Evolutionary conservation across 2,888 invertebrate genomes (phyloP), one percentile per base, ranked within the genome.

Genomic region (Caenorhabditis panamensis): DNA sequence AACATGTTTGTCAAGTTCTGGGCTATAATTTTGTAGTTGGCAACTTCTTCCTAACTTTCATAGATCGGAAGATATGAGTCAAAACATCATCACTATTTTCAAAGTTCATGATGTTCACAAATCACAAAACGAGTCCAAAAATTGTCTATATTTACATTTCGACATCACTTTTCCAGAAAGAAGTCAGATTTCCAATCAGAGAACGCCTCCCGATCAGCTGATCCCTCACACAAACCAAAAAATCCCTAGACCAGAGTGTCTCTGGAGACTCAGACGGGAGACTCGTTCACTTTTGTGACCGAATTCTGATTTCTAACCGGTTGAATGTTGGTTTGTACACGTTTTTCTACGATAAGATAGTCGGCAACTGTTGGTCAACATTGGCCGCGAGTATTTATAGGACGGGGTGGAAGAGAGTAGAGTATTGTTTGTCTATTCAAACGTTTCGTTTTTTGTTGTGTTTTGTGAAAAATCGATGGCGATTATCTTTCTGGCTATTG

Each of bases 251-350:
- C 31, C 37, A 26, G 16, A 6, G 1, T 5, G 20, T 31, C 24
- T 0, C 5, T 8, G 53, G 41, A 69, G 61, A 69, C 53, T 26
- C 53, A 69, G 69, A 51, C 49, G 51, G 18, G 1, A 37, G 37
- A n/a, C 53, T 13, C 16, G 16, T 16, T 49, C 9, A 31, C n/a
- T 59, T 37, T 61, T 69, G 51, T 69, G 69, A 69, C 69, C 41
- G 28, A n/a, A 16, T 41, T 61, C 6, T 61, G 69, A 26, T 69
- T 69, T 61, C 53, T 69, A 36, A 18, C 58, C 8, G 6, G 26
- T n/a, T n/a, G 37, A 53, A 62, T 9, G 13, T 41, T 31, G 49
- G 51, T 26, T 13, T 41, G 44, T 41, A 67, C 37, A 16, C 41
- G 41, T 41, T 41, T 41, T 41, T 41, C 8, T 41, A 16, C 3